Base-by-base conservation (phyloP, 2,113 vertebrate species). In the Nycticorax nycticorax region DNA sequence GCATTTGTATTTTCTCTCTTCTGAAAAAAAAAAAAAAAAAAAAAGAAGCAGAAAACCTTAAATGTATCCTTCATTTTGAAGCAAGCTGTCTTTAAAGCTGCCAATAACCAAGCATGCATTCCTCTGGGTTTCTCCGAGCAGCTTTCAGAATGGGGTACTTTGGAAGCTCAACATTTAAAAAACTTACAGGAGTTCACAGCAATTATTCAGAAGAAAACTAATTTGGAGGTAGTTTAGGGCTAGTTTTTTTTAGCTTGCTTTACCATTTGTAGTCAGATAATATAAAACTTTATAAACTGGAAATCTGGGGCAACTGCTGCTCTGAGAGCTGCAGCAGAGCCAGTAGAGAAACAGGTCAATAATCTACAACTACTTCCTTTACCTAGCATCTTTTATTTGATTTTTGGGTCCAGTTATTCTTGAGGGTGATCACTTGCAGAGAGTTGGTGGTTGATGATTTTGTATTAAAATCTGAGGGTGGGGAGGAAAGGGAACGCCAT, bases 1-100 rank as follows among this genome's bases (percentile, higher is more conserved):
- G 98, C 99, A 99, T 98, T 99, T 99, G 98, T 99, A 99, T 97
- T 99, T 99, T 98, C 99, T 99, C 97, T 99, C 99, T 90, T 99
- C 99, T 99, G 98, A 82, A 97, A 15, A 43, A 43, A 43, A 41
- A 41, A 41, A 41, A 41, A 41, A n/a, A n/a, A n/a, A 43, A 43
- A 43, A 96, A 86, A 86, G 89, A 47, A 93, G 82, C 55, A 62
- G 66, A 59, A 33, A 73, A 53, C 37, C 26, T 26, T 63, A 32
- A 79, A 45, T 9, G 21, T 47, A 9, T 1, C 8, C 6, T 48
- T 75, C n/a, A 1, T 45, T 10, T n/a, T 33, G 63, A 33, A 94
- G 95, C 9, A 67, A 83, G 35, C 56, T 60, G 15, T 43, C 77
- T 35, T 56, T 37, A 64, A 64, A 72, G 75, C 88, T 68, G 59